Percentiles rank a stretch among this genome's conserved stretches.
These are phyloP conservation scores for Ceratotherium simum DNA, from an alignment of 2,113 vertebrate species.

Conservation along the genomic window DNA sequence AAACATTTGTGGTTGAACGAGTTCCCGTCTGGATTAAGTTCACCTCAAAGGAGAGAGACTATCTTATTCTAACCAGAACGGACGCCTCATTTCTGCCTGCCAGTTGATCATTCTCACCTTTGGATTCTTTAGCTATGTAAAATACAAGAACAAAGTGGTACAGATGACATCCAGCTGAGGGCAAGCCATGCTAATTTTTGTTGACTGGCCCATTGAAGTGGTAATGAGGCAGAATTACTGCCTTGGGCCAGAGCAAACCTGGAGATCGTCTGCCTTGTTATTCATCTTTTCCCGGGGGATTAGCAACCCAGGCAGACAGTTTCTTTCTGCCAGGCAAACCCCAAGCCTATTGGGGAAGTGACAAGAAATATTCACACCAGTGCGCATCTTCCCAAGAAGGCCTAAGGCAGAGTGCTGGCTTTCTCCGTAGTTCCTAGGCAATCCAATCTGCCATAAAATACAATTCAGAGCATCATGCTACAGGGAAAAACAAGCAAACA, in stretches of 20 bases:
- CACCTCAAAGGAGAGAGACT: neutral
- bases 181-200: slow-evolving; percentile 52
- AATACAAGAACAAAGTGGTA: slow-evolving; percentile 5
- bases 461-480: neutral
- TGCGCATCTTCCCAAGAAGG: slow-evolving; percentile 48
- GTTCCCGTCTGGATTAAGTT: neutral
- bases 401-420: slow-evolving; percentile 50
- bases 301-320: slow-evolving; percentile 40
- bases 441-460: slow-evolving; percentile 1
- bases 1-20: neutral
- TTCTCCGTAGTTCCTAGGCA: neutral
- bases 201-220: slow-evolving; percentile 71
- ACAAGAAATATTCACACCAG: slow-evolving; percentile 45
- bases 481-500: slow-evolving; percentile 46
- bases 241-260: slow-evolving; percentile 58
- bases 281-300: slow-evolving; percentile 49
- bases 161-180: neutral
- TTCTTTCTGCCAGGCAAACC: slow-evolving; percentile 58
- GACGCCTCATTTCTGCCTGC: neutral
- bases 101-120: neutral
- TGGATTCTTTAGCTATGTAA: neutral
- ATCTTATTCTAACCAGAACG: neutral
- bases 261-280: slow-evolving; percentile 38
- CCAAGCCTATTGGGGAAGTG: slow-evolving; percentile 48
- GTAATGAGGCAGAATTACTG: slow-evolving; percentile 73